Evolutionary conservation across 2,113 vertebrate genomes (phyloP), one percentile per base, ranked within the genome.

Genomic region (Cygnus atratus): DNA sequence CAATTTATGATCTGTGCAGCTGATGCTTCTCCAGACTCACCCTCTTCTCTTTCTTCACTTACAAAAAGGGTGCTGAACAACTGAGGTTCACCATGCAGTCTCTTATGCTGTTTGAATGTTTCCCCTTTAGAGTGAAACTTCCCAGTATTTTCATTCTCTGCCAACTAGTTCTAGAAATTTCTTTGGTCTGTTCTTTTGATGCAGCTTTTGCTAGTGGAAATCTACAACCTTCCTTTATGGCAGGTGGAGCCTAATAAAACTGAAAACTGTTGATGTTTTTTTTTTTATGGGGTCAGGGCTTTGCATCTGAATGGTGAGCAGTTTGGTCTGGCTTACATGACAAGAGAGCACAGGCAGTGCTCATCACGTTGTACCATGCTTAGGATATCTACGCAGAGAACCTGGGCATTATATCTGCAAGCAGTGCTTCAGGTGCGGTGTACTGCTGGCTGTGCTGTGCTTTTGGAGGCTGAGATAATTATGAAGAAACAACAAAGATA

Each of bases 391-490:
- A 8, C 18, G 1, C 3, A 3, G 68, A 67, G 67, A 31, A 21
- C 22, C 9, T 0, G 5, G 43, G 26, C 13, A 0, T 15, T 6
- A 1, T 24, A 4, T 5, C 68, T 4, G 12, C 21, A 13, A 37
- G 59, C 22, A 6, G 37, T 5, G 11, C 21, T 17, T 11, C 6
- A 19, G 3, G 43, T 31, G 2, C 3, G 11, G 13, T 0, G 33
- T 7, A 3, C 11, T 11, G 2, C 48, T 26, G 7, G 3, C 8
- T 0, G 2, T 10, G 2, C 18, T 4, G 1, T 43, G 79, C 62
- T 46, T 28, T 16, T 12, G 61, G 58, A 29, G 31, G 3, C 28
- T 3, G 35, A 33, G 8, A 12, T 28, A 4, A 2, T 33, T 6
- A 13, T 4, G 54, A 50, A 52, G 62, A 72, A 52, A 48, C 48